Base-by-base conservation (phyloP, 2,113 vertebrate genomes). In the Eclectus roratus region DNA sequence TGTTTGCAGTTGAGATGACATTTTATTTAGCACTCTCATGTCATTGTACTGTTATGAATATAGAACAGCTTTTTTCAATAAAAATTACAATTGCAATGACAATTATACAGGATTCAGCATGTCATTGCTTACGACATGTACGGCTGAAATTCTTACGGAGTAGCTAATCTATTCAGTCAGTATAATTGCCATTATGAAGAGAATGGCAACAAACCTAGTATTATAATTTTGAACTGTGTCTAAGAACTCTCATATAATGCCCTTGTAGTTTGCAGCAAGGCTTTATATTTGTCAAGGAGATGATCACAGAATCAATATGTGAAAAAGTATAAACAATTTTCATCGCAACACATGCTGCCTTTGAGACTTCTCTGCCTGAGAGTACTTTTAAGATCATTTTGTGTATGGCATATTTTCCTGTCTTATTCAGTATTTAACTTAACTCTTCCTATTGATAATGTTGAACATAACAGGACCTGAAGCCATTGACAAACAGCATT, bases 11-110 rank as follows among this genome's bases (percentile, higher is more conserved):
- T 94, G 87, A 85, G 68, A 86, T 96, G 87, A 76, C 37, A 29
- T 97, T 97, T 97, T 95, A 91, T 93, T 97, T 96, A 96, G 79
- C 28, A 41, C 63, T 93, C 44, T 50, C 50, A 31, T 12, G 1
- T 88, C 10, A 1, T 92, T 78, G 52, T 60, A 70, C 29, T 71
- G 53, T 66, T 78, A 58, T 16, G 9, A 84, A 84, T 82, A 88
- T 74, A 92, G 83, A 89, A 93, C 72, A 80, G 60, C 61, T 85
- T 65, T 94, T 87, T 91, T 64, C 65, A 78, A n/a, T 74, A 91
- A 94, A 81, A 66, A 69, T 15, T 82, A 15, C 50, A 46, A 94
- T 66, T 94, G 24, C 41, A 60, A 5, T 91, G 41, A 41, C 74
- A 94, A 39, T 85, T 80, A 50, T 15, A 64, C 37, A 85, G 80